Base-by-base conservation (phyloP, 1,140 invertebrate species). In the Caenorhabditis latens region DNA sequence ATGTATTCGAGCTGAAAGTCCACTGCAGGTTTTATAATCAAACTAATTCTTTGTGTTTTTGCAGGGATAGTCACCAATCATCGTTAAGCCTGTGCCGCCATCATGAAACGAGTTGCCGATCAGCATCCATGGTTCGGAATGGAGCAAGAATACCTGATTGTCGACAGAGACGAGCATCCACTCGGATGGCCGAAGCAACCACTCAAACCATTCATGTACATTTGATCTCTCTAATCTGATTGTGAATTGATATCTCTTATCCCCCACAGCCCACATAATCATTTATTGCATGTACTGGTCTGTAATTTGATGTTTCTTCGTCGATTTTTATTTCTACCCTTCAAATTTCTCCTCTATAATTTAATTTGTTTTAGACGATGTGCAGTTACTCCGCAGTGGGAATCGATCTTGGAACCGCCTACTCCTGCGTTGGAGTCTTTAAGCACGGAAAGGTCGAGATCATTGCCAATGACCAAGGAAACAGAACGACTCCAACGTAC, bases 391-490 rank as follows among this genome's bases (percentile, higher is more conserved):
- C 90, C 89, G 92, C 93, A 40, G 93, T 94, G 71, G 94, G 94
- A 61, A 94, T 94, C 87, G 94, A 94, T 90, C 89, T 94, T 82
- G 94, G 94, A 42, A 94, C 94, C 14, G 94, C 94, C 14, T 94
- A 94, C 89, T 94, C 93, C 4, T 94, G 94, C 88, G 94, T 94
- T 24, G 94, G 94, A 65, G 94, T 95, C 4, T 95, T 94, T 89
- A 93, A 94, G 87, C 90, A 95, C 92, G 96, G 97, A 91, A 98
- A 97, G 94, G 97, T 98, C 75, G 97, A 98, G 94, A 98, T 98
- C 92, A 98, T 98, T 93, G 97, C 97, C 90, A 98, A 98, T 93
- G 97, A 98, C 93, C 97, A 99, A 93, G 97, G 97, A 92, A 99
- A 99, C 94, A 94, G 97, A 91, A 99, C 97, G 53, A 99, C 97